Percentiles rank a stretch among this genome's conserved stretches.
These are phyloP conservation scores for Pungitius pungitius DNA, from an alignment of 2,113 vertebrate genomes.

Conservation along the genomic window DNA sequence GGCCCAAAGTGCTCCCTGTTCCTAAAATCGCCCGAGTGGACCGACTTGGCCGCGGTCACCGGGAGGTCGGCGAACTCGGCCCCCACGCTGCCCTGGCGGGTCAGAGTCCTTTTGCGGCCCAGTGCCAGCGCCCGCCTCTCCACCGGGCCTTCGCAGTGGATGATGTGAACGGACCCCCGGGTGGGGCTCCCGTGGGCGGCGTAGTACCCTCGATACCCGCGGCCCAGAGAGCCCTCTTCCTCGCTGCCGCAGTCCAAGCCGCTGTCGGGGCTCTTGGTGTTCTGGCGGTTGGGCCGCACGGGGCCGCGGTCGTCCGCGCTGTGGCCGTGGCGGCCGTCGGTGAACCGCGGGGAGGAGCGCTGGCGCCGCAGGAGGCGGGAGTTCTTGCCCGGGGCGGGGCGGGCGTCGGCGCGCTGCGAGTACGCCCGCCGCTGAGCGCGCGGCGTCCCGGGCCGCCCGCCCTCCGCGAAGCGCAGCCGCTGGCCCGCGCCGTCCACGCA, in stretches of 20 bases:
- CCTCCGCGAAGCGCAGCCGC: constrained; percentile 73
- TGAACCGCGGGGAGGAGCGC: constrained; percentile 78
- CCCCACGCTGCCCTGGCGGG: constrained; percentile 90
- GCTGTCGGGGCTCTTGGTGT: constrained; percentile 92
- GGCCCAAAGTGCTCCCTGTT: constrained; percentile 72
- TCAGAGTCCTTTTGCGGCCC: constrained; percentile 89
- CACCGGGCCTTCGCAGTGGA: constrained; percentile 82
- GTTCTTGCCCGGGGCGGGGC: constrained; percentile 64
- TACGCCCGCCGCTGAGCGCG: constrained; percentile 68
- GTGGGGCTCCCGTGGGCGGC: constrained; percentile 52
- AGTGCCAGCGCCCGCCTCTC: constrained; percentile 79
- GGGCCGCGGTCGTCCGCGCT: constrained; percentile 73
- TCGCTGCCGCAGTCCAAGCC: constrained; percentile 97
- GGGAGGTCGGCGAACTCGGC: constrained; percentile 87
- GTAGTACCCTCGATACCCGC: constrained; percentile 72
- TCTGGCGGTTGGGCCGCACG: constrained; percentile 75
- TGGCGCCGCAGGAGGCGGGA: constrained; percentile 73
- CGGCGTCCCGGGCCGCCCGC: constrained; percentile 65
- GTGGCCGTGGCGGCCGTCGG: constrained; percentile 72
- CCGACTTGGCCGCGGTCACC: constrained; percentile 54
- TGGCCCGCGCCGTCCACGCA: constrained; percentile 75
- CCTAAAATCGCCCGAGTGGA: constrained; percentile 75
- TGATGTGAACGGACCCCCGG: constrained; percentile 75
- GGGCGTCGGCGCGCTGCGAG: constrained; percentile 71
- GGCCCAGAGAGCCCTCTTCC: constrained; percentile 86